Conservation (phyloP, 1,140 invertebrate species). For the Leucophenga varia region DNA sequence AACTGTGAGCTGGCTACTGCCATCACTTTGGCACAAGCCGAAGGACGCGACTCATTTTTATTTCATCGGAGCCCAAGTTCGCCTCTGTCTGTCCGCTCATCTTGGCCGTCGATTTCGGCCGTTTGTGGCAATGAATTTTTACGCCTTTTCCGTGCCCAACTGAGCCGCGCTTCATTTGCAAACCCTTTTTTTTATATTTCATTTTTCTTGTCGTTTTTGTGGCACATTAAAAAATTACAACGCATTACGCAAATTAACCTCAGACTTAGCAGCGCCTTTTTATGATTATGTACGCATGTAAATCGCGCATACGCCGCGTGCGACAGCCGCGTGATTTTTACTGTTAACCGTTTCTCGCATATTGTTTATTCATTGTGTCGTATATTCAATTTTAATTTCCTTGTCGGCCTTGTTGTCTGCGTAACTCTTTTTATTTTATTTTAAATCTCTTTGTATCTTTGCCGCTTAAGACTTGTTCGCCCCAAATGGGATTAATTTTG, state of each 20-base stretch:
- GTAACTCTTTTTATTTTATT: no score
- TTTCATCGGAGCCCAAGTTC: conserved; percentile 6
- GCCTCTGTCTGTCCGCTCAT: background rate
- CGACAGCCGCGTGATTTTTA: conserved; percentile 9
- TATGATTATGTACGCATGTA: conserved; percentile 16
- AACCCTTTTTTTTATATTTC: conserved; percentile 22
- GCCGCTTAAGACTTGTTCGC: no score
- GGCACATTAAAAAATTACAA: conserved; percentile 45
- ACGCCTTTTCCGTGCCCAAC: conserved; percentile 29
- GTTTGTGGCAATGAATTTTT: conserved; percentile 42
- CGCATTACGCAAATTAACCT: conserved; percentile 49
- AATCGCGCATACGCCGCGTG: conserved; percentile 24
- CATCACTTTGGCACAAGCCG: conserved; percentile 3
- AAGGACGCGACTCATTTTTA: conserved; percentile 19
- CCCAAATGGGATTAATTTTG: no score
- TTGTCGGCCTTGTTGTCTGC: no score
- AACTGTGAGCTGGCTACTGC: conserved; percentile 10
- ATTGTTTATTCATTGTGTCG: no score
- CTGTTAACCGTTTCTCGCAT: no score
- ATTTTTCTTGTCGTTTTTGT: conserved; percentile 19
- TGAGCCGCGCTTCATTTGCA: conserved; percentile 21
- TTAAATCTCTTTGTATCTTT: no score
- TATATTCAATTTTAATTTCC: no score
- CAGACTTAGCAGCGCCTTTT: conserved; percentile 38
- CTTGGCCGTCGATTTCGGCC: conserved; percentile 22